Base-by-base conservation (phyloP, 2,888 invertebrate genomes). In the Meganola albula region DNA sequence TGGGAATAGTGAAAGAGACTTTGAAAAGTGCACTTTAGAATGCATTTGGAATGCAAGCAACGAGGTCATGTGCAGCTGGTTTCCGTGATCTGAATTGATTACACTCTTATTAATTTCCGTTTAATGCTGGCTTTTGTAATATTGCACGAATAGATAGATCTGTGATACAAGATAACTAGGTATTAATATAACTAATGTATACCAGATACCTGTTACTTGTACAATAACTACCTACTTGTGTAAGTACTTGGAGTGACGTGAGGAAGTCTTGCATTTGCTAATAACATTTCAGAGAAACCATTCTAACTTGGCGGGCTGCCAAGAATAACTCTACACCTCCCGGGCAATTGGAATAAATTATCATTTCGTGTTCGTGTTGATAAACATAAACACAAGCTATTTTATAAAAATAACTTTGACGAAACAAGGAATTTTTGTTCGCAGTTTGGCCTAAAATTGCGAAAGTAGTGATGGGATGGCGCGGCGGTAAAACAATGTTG, bases 271-370 rank as follows among this genome's bases (percentile, higher is more conserved):
- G 61, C 55, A 64, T 63, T 59, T 56, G 58, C 58, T 58, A 27
- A 56, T 58, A 58, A 67, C 57, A 54, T 67, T 73, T 71, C 68
- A 58, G 51, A 63, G 71, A 71, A 73, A 63, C 67, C 55, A 65
- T 69, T 65, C 58, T 40, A 51, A 38, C 40, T 65, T 78, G 78
- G 75, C 58, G 22, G 30, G 16, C 14, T 46, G 71, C 79, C 80
- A 77, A 65, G 48, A 66, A 58, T 53, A 59, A 56, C 44, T 62
- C 59, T 48, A 58, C 63, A 65, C 58, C 61, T 65, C 53, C 57
- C 52, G 59, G 56, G 59, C 58, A 63, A 60, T 64, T 54, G 46
- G 42, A 53, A 65, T 70, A 64, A 63, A 69, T 68, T 46, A 51
- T 65, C 50, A 59, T 58, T 55, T 54, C n/a, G 47, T 57, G 53